A percentile compares a stretch with the other conserved stretches of the same genome.
These are phyloP conservation scores for Phataginus tricuspis DNA, from an alignment of 2,797 vertebrate species.

Conservation along the genomic window DNA sequence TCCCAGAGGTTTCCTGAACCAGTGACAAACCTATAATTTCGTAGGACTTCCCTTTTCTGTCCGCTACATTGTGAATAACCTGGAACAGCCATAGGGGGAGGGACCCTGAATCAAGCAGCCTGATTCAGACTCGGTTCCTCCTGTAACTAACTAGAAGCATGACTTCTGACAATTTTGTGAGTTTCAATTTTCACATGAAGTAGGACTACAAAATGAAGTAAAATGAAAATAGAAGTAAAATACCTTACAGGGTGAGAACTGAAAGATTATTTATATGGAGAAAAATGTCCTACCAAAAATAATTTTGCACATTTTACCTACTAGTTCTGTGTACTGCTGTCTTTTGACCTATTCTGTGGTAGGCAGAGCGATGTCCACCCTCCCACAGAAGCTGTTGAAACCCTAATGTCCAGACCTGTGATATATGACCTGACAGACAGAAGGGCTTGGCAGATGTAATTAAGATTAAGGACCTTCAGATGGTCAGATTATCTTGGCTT, in stretches of 20 bases:
- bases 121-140: neutral
- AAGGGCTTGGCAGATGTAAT: neutral
- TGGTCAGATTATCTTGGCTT: neutral
- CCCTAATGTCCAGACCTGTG: neutral
- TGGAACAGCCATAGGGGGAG: neutral
- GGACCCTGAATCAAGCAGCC: neutral
- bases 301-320: neutral
- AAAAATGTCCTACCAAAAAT: neutral
- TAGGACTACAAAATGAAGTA: neutral
- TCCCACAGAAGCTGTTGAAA: neutral
- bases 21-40: neutral
- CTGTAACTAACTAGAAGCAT: neutral
- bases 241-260: neutral
- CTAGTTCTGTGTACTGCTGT: neutral
- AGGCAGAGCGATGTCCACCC: neutral
- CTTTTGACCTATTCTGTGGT: neutral
- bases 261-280: neutral
- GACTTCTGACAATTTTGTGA: neutral
- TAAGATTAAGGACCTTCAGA: neutral
- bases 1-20: neutral
- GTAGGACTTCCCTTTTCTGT: neutral
- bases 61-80: neutral
- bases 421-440: neutral
- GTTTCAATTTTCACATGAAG: neutral
- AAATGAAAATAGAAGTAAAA: conserved; percentile 14